phyloP scores from a whole-genome alignment of 1,140 invertebrate genomes.

The Pentalonia nigronervosa region DNA sequence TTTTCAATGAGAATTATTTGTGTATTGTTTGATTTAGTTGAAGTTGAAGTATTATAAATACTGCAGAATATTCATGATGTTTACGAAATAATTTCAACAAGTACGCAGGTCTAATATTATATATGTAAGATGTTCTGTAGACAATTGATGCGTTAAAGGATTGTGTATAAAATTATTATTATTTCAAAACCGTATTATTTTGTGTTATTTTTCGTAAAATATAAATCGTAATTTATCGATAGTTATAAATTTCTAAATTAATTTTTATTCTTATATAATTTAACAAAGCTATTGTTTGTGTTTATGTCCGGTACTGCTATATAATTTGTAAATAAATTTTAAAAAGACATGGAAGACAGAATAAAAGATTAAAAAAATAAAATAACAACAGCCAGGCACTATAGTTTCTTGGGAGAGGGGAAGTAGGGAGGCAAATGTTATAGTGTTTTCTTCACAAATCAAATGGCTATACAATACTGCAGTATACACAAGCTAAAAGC shows the following conservation, averaged over 20 bases:
- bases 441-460: constrained; percentile 1
- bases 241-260: neutral
- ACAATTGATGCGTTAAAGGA: neutral
- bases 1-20: constrained; percentile 1
- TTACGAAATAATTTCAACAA: neutral
- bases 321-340: neutral
- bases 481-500: neutral
- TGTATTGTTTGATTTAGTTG: neutral
- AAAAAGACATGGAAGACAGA: neutral
- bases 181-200: neutral
- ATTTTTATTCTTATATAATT: neutral
- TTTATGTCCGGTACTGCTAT: neutral
- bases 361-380: constrained; percentile 3
- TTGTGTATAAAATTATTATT: neutral
- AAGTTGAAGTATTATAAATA: neutral
- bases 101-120: neutral
- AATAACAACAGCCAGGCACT: neutral
- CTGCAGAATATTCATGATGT: neutral
- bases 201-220: neutral
- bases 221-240: neutral
- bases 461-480: constrained; percentile 25
- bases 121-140: neutral
- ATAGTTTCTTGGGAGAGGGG: neutral
- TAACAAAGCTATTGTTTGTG: neutral
- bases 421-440: neutral